These are phyloP conservation scores for Tenualosa thibaudeaui DNA, from an alignment of 2,797 vertebrate genomes.

Conservation along the genomic window DNA sequence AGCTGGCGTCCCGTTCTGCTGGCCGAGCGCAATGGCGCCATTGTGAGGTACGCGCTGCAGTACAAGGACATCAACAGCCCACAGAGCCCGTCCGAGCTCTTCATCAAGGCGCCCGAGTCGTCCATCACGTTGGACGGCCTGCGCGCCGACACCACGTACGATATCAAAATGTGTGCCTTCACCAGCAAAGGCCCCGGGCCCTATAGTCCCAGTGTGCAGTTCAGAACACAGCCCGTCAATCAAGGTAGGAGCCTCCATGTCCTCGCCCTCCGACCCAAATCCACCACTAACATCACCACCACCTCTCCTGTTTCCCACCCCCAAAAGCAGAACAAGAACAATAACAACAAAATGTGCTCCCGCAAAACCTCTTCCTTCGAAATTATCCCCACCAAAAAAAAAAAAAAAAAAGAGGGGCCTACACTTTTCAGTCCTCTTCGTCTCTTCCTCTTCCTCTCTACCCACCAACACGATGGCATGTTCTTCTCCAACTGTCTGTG, in stretches of 20 bases:
- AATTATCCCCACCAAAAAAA: not conserved
- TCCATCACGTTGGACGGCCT: constrained; percentile 89
- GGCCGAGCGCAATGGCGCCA: constrained; percentile 90
- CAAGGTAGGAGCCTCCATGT: constrained; percentile 89
- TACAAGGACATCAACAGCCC: constrained; percentile 99
- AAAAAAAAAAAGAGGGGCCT: not conserved
- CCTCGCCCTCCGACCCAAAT: not conserved
- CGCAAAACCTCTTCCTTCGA: not conserved
- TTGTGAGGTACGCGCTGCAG: constrained; percentile 92
- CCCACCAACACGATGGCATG: not conserved
- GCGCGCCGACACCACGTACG: constrained; percentile 97
- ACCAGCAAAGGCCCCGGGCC: constrained; percentile 98
- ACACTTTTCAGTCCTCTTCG: not conserved
- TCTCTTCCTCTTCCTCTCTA: not conserved
- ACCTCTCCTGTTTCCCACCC: constrained; percentile 6
- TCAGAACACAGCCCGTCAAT: constrained; percentile 99
- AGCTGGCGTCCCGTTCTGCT: constrained; percentile 89
- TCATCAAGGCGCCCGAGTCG: constrained; percentile 91
- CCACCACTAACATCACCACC: constrained; percentile 79
- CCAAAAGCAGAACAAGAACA: not conserved
- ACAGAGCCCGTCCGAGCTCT: constrained; percentile 89
- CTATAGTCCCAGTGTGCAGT: constrained; percentile 99
- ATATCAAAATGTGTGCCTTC: constrained; percentile 99
- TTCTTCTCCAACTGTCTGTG: not conserved
- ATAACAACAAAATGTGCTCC: not conserved